Evolutionary conservation across 2,888 invertebrate species (phyloP).

Genomic region (Yponomeuta cagnagella): DNA sequence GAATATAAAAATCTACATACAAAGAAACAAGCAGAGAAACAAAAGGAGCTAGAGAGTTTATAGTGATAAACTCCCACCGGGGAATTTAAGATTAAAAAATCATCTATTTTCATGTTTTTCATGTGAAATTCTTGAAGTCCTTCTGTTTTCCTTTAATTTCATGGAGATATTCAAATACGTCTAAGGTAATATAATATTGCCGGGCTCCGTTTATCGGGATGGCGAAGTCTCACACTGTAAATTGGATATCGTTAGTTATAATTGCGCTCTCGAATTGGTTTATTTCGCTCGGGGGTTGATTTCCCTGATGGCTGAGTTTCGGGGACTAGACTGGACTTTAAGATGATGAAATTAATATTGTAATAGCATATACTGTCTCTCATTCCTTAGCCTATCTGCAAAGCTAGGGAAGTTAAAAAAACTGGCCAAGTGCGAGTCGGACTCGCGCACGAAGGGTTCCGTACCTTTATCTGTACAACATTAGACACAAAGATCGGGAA

Average conservation of each 20-base stretch:
- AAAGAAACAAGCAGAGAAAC: no score
- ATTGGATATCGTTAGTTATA: slow-evolving; percentile 21
- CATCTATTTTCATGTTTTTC: no score
- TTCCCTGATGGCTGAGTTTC: slow-evolving; percentile 11
- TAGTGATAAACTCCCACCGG: no score
- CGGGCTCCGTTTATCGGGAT: slow-evolving; percentile 41
- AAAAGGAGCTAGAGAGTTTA: no score
- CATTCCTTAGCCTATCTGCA: no score
- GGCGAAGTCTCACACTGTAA: slow-evolving; percentile 19
- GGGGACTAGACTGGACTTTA: background rate
- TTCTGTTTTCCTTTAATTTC: background rate
- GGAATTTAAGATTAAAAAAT: no score
- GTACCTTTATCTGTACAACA: no score
- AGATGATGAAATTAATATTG: background rate
- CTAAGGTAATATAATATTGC: slow-evolving; percentile 67
- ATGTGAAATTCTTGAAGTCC: background rate
- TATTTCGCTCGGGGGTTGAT: slow-evolving; percentile 12
- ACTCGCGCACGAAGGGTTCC: no score
- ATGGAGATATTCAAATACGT: slow-evolving; percentile 69
- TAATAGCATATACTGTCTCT: background rate
- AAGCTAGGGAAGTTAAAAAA: no score
- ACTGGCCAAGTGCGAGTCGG: no score
- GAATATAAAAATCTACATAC: no score
- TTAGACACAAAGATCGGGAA: no score
- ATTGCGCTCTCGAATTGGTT: slow-evolving; percentile 20